Conservation (phyloP, 2,113 vertebrate species). For the Sceloporus undulatus region DNA sequence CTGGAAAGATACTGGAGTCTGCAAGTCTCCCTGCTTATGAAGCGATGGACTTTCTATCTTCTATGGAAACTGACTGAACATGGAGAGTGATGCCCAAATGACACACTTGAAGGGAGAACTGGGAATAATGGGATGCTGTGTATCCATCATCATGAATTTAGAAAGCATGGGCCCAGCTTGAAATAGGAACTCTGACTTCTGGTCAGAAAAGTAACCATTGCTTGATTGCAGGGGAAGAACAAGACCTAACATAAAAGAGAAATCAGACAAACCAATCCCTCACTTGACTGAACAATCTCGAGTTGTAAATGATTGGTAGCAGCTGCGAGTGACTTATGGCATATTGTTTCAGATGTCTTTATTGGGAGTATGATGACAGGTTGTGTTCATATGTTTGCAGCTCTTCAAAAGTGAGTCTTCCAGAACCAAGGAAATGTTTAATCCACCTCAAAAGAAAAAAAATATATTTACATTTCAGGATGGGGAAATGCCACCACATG, state of each 20-base stretch:
- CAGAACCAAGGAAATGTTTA: background rate
- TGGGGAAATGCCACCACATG: background rate
- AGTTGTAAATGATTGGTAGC: background rate
- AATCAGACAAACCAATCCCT: background rate
- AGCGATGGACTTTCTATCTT: background rate
- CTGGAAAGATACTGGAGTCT: too few relatives aligned
- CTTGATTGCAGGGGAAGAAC: background rate
- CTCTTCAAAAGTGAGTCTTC: background rate
- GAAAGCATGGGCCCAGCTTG: background rate
- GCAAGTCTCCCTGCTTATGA: background rate
- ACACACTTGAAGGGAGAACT: too few relatives aligned
- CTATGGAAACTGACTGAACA: conserved; percentile 4
- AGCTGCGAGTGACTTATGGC: background rate
- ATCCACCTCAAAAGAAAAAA: background rate
- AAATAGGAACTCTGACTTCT: background rate
- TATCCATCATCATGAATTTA: background rate
- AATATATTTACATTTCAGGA: background rate
- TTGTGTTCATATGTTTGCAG: background rate
- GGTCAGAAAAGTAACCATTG: background rate
- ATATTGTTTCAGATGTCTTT: background rate
- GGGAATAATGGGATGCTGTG: too few relatives aligned
- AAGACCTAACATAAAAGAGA: background rate
- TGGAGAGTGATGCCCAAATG: background rate
- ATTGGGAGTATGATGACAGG: background rate
- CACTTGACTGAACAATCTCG: background rate